Base-by-base conservation (phyloP, 1,140 invertebrate genomes). In the Caenorhabditis briggsae region DNA sequence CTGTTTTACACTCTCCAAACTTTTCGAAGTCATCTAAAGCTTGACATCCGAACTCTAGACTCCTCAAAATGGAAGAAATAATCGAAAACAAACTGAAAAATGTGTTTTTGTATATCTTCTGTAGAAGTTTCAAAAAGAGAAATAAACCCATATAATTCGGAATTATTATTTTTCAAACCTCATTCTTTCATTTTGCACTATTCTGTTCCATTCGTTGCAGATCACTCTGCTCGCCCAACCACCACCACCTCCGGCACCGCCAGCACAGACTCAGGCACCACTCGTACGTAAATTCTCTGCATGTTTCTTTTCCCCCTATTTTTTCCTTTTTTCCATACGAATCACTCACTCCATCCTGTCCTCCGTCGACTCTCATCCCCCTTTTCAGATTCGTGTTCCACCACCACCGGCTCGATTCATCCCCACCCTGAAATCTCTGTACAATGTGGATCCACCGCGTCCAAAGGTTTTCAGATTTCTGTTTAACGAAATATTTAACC, bases 381-480 rank as follows among this genome's bases (percentile, higher is more conserved):
- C 33, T 11, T 50, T 53, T 46, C 82, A 82, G 82, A 82, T 82
- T 23, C 48, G 53, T 53, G 85, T 74, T 20, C 86, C 86, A 14
- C 86, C 86, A 41, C 86, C 86, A 14, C 86, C 86, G 50, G 59
- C 56, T 83, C 58, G 74, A 46, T 70, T 41, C 86, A 82, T 64
- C 83, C 83, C 82, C 55, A 48, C 56, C 5, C 48, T 43, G 59
- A 87, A 48, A 25, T 87, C 61, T 48, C 33, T 82, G 16, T 59
- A 82, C 85, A 56, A 55, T 82, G 18, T 48, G 8, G 41, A 86
- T 53, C 48, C 74, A 41, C 70, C 55, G 46, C 74, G 85, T 43
- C 64, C 64, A 56, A 46, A 55, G 65, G 46, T 82, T 33, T 43
- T 61, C 16, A 41, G 70, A 33, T 74, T 43, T 16, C 2, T 18